Conservation (phyloP, 2,113 vertebrate species). For the Chascanopsetta lugubris region DNA sequence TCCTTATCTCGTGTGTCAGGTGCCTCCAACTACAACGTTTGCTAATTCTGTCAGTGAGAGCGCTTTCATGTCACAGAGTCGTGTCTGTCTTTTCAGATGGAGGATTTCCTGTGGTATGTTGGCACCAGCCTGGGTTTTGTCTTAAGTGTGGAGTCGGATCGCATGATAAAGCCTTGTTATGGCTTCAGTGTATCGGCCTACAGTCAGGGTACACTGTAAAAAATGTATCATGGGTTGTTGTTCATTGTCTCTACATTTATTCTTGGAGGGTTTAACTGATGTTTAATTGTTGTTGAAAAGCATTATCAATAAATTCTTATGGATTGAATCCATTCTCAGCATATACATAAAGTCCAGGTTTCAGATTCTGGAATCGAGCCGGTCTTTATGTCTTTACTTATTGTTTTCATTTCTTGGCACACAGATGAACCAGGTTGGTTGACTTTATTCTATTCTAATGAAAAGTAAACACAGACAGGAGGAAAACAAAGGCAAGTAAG, state of each 20-base stretch:
- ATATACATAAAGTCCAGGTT: too few relatives aligned
- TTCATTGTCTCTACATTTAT: too few relatives aligned
- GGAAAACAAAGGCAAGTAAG: background rate
- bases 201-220: constrained; percentile 24
- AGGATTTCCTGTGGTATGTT: constrained; percentile 40
- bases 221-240: constrained; percentile 14
- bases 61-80: constrained; percentile 19
- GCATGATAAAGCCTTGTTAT: constrained; percentile 62
- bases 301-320: too few relatives aligned
- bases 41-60: constrained; percentile 22
- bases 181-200: constrained; percentile 23
- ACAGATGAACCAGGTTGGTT: too few relatives aligned
- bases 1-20: constrained; percentile 31
- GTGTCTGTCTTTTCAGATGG: constrained; percentile 53
- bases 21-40: constrained; percentile 7
- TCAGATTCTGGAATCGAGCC: too few relatives aligned
- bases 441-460: background rate
- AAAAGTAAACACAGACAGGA: background rate
- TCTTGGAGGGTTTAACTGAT: too few relatives aligned
- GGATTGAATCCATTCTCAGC: too few relatives aligned
- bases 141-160: constrained; percentile 47
- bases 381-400: too few relatives aligned
- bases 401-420: too few relatives aligned
- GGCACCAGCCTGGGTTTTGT: constrained; percentile 54
- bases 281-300: too few relatives aligned